Conservation (phyloP, 2,888 invertebrate species). For the Nyleta sp. region DNA sequence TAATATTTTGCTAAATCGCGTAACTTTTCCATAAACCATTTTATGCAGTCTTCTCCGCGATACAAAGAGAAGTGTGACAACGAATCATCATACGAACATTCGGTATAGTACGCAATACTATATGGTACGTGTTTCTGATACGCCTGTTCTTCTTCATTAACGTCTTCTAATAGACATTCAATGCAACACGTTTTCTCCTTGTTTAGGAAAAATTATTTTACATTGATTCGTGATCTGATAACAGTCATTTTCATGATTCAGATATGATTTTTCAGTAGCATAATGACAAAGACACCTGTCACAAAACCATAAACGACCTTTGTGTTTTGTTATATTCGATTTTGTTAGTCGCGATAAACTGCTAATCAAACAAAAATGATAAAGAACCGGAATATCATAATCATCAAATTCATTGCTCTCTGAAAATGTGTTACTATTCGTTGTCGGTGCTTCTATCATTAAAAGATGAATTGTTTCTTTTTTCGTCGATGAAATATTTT, state of each 20-base stretch:
- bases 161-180: slow-evolving; percentile 37
- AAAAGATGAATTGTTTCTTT: slow-evolving; percentile 23
- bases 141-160: slow-evolving; percentile 8
- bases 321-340: neutral
- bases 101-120: slow-evolving; percentile 19
- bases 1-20: neutral
- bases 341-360: slow-evolving; percentile 12
- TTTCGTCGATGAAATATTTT: neutral
- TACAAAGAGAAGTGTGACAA: neutral
- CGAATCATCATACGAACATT: slow-evolving; percentile 18
- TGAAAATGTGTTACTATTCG: no score
- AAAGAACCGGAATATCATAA: no score
- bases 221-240: neutral
- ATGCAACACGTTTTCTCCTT: slow-evolving; percentile 7
- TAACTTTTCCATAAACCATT: slow-evolving; percentile 11
- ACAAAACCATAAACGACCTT: neutral
- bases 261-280: slow-evolving; percentile 3
- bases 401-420: no score
- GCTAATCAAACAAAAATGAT: neutral
- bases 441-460: slow-evolving; percentile 1
- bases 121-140: slow-evolving; percentile 9
- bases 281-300: slow-evolving; percentile 17
- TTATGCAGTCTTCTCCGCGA: slow-evolving; percentile 15
- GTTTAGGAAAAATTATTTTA: slow-evolving; percentile 13
- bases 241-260: neutral